These are phyloP conservation scores for Pachliopta kotzebuea DNA, from an alignment of 2,888 invertebrate genomes.

Conservation along the genomic window DNA sequence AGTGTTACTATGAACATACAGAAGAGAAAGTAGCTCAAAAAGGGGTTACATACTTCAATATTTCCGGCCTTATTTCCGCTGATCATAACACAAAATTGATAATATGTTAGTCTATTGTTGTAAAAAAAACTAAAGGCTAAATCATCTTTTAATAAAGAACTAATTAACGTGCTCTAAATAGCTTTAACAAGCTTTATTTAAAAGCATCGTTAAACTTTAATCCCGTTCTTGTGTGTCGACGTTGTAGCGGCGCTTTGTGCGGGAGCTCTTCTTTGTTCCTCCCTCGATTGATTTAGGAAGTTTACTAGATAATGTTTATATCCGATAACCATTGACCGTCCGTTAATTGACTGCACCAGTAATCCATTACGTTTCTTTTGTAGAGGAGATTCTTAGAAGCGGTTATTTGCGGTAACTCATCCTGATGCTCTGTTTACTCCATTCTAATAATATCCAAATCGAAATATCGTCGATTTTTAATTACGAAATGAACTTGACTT, in stretches of 20 bases:
- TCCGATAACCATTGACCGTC: slow-evolving; percentile 1
- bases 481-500: not conserved
- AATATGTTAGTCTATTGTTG: not conserved
- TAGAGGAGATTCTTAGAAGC: not conserved
- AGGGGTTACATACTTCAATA: not conserved
- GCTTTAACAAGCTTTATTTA: slow-evolving; percentile 27
- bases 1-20: not conserved
- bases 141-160: slow-evolving; percentile 22
- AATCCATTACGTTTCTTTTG: slow-evolving; percentile 16
- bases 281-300: slow-evolving; percentile 22
- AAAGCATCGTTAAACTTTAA: slow-evolving; percentile 36
- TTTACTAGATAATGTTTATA: slow-evolving; percentile 26
- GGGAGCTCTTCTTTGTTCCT: slow-evolving; percentile 23
- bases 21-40: not conserved
- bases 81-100: not conserved
- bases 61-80: not conserved
- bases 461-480: not conserved
- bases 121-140: not conserved
- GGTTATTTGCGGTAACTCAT: slow-evolving; percentile 10
- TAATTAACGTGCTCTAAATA: slow-evolving; percentile 19
- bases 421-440: not conserved
- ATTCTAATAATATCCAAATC: slow-evolving; percentile 8
- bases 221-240: slow-evolving; percentile 17
- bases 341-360: slow-evolving; percentile 13
- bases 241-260: slow-evolving; percentile 17